Evolutionary conservation across 92 coral and sea anemone species (phyloP).

Genomic region (Chrysogorgia sp.): DNA sequence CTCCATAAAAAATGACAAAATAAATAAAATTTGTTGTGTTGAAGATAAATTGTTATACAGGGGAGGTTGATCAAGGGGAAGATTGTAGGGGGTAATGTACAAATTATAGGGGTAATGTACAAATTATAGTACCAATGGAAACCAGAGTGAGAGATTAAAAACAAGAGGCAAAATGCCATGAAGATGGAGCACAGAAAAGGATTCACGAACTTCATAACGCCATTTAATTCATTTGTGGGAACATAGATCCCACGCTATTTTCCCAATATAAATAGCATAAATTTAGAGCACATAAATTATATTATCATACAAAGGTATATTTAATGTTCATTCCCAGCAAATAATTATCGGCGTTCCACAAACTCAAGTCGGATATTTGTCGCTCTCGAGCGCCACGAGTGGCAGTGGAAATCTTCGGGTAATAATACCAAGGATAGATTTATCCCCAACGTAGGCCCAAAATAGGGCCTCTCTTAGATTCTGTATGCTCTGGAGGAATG

Average conservation of each 20-base stretch:
- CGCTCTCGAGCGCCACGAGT: not conserved
- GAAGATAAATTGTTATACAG: no score
- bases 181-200: not conserved
- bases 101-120: no score
- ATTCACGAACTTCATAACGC: constrained; percentile 6
- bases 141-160: not conserved
- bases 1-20: no score
- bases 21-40: no score
- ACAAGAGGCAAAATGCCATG: not conserved
- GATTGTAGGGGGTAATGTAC: no score
- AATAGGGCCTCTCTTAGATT: not conserved
- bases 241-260: constrained; percentile 3
- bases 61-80: no score
- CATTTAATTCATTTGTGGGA: constrained; percentile 20
- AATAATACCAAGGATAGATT: no score
- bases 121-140: not conserved
- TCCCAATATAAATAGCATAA: constrained; percentile 39
- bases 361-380: not conserved
- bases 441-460: no score
- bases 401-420: not conserved
- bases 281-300: constrained; percentile 47
- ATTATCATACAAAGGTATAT: constrained; percentile 37
- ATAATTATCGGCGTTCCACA: not conserved
- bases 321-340: not conserved
- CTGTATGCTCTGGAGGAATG: constrained; percentile 33